These are phyloP conservation scores for Coptodon bakossiorum DNA, from an alignment of 2,113 vertebrate species.

Conservation along the genomic window DNA sequence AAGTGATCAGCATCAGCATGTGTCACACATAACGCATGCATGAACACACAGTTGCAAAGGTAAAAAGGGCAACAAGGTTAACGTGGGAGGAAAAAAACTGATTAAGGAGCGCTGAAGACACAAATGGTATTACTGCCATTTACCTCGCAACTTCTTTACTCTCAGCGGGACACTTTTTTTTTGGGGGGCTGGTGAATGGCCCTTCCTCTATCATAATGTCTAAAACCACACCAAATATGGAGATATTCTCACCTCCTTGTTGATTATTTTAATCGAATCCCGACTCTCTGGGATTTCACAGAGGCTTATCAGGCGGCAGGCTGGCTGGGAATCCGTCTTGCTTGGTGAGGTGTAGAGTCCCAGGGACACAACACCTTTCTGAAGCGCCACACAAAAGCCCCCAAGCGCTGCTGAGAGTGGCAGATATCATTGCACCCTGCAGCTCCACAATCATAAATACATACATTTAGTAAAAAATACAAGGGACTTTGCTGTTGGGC, in stretches of 20 bases:
- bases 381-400: slow-evolving; percentile 39
- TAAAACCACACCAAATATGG: not conserved
- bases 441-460: slow-evolving; percentile 44
- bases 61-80: slow-evolving; percentile 12
- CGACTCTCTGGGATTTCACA: slow-evolving; percentile 28
- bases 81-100: not conserved
- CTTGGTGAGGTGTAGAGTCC: slow-evolving; percentile 48
- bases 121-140: not conserved
- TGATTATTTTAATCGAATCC: slow-evolving; percentile 61
- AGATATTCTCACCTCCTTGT: slow-evolving; percentile 34
- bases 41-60: not conserved
- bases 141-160: not conserved
- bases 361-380: slow-evolving; percentile 45
- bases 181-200: not conserved
- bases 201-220: slow-evolving; percentile 3
- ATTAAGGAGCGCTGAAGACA: not conserved
- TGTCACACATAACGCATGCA: not conserved
- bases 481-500: slow-evolving; percentile 40
- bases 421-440: slow-evolving; percentile 48
- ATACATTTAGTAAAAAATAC: slow-evolving; percentile 48
- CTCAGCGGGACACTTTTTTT: not conserved
- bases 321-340: slow-evolving; percentile 49
- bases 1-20: not conserved
- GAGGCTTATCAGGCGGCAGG: slow-evolving; percentile 53
- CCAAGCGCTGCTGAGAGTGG: slow-evolving; percentile 50